Base-by-base conservation (phyloP, 2,888 invertebrate genomes). In the Eurois occulta region DNA sequence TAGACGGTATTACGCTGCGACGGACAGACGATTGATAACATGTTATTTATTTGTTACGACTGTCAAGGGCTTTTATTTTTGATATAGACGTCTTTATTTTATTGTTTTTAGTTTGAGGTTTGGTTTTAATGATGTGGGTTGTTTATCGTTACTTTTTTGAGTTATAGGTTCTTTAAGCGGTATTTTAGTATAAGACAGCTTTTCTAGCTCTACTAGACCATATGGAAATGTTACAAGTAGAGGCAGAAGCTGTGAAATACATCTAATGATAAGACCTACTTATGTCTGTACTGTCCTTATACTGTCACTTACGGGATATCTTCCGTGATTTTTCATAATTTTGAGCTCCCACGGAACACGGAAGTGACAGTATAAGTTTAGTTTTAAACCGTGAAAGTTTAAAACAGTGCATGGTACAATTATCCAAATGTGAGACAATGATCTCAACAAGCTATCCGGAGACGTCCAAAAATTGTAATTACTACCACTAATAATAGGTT, bases 11-110 rank as follows among this genome's bases (percentile, higher is more conserved):
- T 86, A 87, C 83, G 77, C 62, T 62, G 76, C 62, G 75, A 73
- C 66, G 69, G 82, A 70, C 78, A 77, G 73, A 73, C 77, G 72
- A 77, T 86, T 86, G 89, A 87, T 88, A 88, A 86, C 81, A 72
- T 84, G 69, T 88, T 77, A 88, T 88, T 88, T 88, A 84, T 85
- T 80, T 83, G 76, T 85, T 85, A 86, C 80, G 71, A 77, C 80
- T 75, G 71, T 41, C 77, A 82, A 80, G 78, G 82, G 77, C 80
- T 67, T 73, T 83, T 81, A 72, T 85, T 86, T 83, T 68, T 81
- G 77, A 75, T 85, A 81, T 66, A 77, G 79, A 86, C 80, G 81
- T 85, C 86, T 87, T 86, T 85, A 83, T 87, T 73, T 67, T 68
- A 76, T 77, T 74, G 66, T 80, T 81, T 80, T 60, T 43, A 58